Percentiles rank a stretch among this genome's conserved stretches.
phyloP scores from a whole-genome alignment of 2,888 invertebrate species.

The Slavum lentiscoides region DNA sequence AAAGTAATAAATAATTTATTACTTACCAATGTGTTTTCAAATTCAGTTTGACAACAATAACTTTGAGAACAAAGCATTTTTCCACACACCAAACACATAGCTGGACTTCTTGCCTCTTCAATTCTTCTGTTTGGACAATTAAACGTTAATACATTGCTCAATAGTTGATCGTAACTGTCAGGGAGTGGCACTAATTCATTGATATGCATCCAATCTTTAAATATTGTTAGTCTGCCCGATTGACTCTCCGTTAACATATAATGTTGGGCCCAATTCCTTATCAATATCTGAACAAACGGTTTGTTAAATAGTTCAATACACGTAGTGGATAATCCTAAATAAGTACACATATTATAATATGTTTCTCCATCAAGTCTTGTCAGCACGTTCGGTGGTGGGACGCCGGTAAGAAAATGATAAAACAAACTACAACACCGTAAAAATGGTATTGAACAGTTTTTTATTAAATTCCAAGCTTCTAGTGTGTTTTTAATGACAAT shows the following conservation, averaged over 20 bases:
- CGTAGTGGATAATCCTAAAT: constrained; percentile 73
- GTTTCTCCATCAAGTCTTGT: constrained; percentile 67
- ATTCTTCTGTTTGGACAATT: not conserved
- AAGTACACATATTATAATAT: constrained; percentile 83
- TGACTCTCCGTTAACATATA: not conserved
- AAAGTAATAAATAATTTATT: not conserved
- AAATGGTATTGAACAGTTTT: constrained; percentile 73
- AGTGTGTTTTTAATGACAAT: constrained; percentile 1
- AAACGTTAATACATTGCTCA: not conserved
- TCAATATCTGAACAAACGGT: not conserved
- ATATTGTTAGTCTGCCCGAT: not conserved
- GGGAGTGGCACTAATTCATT: not conserved
- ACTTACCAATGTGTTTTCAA: not conserved
- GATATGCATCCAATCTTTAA: not conserved
- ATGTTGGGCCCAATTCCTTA: not conserved
- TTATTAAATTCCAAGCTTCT: constrained; percentile 60
- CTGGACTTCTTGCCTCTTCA: constrained; percentile 59
- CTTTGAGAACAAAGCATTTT: constrained; percentile 95
- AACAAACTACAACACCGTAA: constrained; percentile 87
- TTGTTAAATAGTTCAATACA: not conserved
- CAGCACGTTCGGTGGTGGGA: not conserved
- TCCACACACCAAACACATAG: constrained; percentile 96
- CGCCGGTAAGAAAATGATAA: constrained; percentile 85
- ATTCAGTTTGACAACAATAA: constrained; percentile 95
- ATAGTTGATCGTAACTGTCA: not conserved